Base-by-base conservation (phyloP, 2,888 invertebrate genomes). In the Drosophila demipolita region DNA sequence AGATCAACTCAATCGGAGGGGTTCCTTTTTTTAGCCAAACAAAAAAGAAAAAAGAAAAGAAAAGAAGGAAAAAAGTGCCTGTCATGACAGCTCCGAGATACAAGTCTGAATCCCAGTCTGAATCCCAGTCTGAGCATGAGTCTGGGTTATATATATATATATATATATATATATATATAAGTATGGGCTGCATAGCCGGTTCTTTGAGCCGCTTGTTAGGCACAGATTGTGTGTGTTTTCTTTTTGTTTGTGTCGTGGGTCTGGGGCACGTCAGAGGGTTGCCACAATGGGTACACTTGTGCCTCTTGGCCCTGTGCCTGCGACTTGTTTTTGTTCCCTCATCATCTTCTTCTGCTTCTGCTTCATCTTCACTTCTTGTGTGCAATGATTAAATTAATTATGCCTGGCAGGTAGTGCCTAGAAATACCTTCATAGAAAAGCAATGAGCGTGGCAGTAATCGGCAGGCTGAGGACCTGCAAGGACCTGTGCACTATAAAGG, bases 371-470 rank as follows among this genome's bases (percentile, higher is more conserved):
- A 29, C 29, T 29, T 9, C 9, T 4, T 23, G 45, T 82, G 80
- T 75, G 78, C 85, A 78, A 73, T 89, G 87, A 90, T 89, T 87
- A 87, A 87, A 87, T 87, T 87, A 90, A 87, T 87, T 89, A 87
- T 90, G 87, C 74, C 67, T 67, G 82, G 75, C 87, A 87, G 87
- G 87, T 87, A 90, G 77, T 48, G 49, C 20, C 62, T 53, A 40
- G 57, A 55, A 40, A 42, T 61, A 36, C 62, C 65, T 50, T 61
- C 63, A 86, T 83, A 81, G 83, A 83, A 72, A 64, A 66, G 74
- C 90, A 88, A 29, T 40, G 64, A 86, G 90, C 87, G 82, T 71
- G 45, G 42, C 68, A 23, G 45, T 66, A 78, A 80, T 70, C 76
- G 75, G 80, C 40, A 33, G 35, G 55, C 49, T 60, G 61, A 68